Evolutionary conservation across 2,888 invertebrate species (phyloP).

Genomic region (Podotricha telesiphe): DNA sequence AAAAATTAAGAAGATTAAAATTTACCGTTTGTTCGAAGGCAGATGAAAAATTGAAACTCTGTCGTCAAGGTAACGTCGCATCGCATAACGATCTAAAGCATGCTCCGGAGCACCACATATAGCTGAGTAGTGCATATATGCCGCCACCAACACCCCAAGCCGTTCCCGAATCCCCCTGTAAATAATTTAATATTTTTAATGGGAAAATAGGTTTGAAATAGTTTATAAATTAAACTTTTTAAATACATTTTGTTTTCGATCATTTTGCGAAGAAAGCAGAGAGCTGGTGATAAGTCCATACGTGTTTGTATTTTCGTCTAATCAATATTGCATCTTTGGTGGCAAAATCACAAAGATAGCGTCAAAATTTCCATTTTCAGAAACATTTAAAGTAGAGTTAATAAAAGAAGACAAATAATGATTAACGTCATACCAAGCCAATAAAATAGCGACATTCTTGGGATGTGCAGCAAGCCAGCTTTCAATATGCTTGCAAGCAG

Average conservation of each 20-base stretch:
- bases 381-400: neutral
- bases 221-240: neutral
- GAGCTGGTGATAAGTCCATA: no score
- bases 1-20: neutral
- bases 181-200: constrained; percentile 41
- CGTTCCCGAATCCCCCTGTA: constrained; percentile 92
- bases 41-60: constrained; percentile 74
- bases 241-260: neutral
- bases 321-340: neutral
- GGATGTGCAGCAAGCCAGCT: constrained; percentile 93
- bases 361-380: neutral
- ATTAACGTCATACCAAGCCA: constrained; percentile 86
- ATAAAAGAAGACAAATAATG: neutral
- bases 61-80: constrained; percentile 93
- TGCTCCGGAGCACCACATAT: constrained; percentile 93
- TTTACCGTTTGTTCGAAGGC: constrained; percentile 76
- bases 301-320: neutral
- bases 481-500: constrained; percentile 96
- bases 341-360: no score
- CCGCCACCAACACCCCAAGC: constrained; percentile 93
- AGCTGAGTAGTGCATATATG: constrained; percentile 96
- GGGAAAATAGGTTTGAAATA: neutral
- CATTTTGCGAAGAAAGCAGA: no score
- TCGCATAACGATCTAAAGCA: constrained; percentile 95
- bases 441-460: constrained; percentile 93